phyloP scores from a whole-genome alignment of 2,113 vertebrate genomes.

The Mustela lutreola region DNA sequence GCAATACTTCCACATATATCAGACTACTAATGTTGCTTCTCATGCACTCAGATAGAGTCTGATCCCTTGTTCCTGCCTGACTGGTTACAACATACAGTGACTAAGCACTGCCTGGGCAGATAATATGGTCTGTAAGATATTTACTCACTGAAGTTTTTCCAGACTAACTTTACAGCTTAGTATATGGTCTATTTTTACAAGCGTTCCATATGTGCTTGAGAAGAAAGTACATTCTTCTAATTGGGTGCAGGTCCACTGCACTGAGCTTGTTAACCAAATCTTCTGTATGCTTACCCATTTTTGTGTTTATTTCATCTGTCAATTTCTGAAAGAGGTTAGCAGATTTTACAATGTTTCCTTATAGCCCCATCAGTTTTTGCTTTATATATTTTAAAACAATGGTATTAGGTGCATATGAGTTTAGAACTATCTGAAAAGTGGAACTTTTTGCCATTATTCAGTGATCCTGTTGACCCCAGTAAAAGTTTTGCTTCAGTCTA shows the following conservation, averaged over 20 bases:
- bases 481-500: conserved; percentile 17
- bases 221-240: neutral
- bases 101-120: neutral
- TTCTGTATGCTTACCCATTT: neutral
- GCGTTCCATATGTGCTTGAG: neutral
- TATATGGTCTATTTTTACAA: conserved; percentile 52
- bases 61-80: neutral
- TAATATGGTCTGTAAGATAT: conserved; percentile 23
- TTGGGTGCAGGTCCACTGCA: neutral
- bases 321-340: conserved; percentile 36
- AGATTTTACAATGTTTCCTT: conserved; percentile 39
- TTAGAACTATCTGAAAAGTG: conserved; percentile 4
- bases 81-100: neutral
- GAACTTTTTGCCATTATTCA: conserved; percentile 15
- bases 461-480: neutral
- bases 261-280: conserved; percentile 28
- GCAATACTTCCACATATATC: neutral
- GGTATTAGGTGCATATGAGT: neutral
- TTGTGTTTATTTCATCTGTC: neutral
- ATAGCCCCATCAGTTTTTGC: neutral
- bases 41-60: neutral
- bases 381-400: conserved; percentile 37
- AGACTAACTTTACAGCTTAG: conserved; percentile 35
- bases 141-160: neutral
- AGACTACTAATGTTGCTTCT: neutral